Evolutionary conservation across 2,797 vertebrate genomes (phyloP).

Genomic region (Cryptoprocta ferox): DNA sequence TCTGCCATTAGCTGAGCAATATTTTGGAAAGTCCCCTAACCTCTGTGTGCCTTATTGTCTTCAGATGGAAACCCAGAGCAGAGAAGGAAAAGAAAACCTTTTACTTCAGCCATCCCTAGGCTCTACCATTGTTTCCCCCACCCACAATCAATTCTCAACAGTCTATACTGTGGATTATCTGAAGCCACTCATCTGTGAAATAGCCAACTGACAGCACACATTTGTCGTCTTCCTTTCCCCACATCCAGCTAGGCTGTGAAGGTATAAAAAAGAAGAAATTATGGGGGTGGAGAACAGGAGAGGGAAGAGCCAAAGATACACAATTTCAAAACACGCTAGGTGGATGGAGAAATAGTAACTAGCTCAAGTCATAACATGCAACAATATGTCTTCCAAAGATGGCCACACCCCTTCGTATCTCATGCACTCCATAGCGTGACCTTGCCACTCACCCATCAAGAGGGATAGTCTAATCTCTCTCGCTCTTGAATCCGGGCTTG

Average conservation of each 20-base stretch:
- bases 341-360: neutral
- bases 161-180: neutral
- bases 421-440: neutral
- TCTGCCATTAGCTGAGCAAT: neutral
- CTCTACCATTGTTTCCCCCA: neutral
- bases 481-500: neutral
- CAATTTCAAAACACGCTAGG: neutral
- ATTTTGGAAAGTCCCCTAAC: neutral
- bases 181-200: neutral
- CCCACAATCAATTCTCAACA: neutral
- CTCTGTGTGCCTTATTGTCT: neutral
- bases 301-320: neutral
- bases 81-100: neutral
- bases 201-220: neutral
- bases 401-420: no score
- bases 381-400: neutral
- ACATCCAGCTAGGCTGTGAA: neutral
- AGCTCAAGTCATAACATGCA: neutral
- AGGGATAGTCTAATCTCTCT: neutral
- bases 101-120: neutral
- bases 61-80: neutral
- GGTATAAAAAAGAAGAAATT: neutral
- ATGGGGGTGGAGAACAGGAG: neutral
- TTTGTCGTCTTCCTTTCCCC: neutral
- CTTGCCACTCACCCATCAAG: neutral